Base-by-base conservation (phyloP, 2,888 invertebrate species). In the Drosophila formosana region DNA sequence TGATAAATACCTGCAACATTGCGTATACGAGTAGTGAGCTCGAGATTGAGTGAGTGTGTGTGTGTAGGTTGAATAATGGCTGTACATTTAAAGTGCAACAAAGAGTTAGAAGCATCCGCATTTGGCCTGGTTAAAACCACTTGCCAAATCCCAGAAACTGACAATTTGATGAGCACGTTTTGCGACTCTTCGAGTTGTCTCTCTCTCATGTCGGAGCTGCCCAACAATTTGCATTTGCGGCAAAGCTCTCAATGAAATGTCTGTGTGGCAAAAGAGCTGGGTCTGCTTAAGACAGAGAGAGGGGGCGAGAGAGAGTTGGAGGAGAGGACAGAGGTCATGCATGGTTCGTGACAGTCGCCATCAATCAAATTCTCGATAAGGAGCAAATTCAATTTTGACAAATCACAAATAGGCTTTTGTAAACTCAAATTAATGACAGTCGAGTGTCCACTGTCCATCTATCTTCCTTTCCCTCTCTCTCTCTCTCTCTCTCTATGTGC, bases 321-420 rank as follows among this genome's bases (percentile, higher is more conserved):
- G 9, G 26, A 58, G 34, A 50, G 53, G 55, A 66, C 65, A 39
- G 56, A 60, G 28, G 11, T 32, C 32, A 62, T 43, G 47, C 37
- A 51, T 28, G 52, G 43, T 60, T 68, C 46, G 58, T 51, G 62
- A 39, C 66, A 63, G 43, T 41, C 52, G 45, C 60, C 72, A 88
- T 83, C 83, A 86, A 88, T 83, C 83, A 88, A 85, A 83, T 80
- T 11, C 70, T 75, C 65, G 81, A 86, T 88, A 88, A 88, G 78
- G 43, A 73, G 72, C 66, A 83, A 83, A 88, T 86, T 80, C 83
- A 82, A 83, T 88, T 83, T 83, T 86, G 83, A 89, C 89, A 83
- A 83, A 88, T 83, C 83, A 86, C 83, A 83, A 88, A 83, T 89
- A 80, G 89, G 81, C 87, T 76, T 86, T 88, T 82, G 82, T 76